Evolutionary conservation across 1,140 invertebrate species (phyloP), one percentile per base, ranked within the genome.

Genomic region (Heliconius hermathena): DNA sequence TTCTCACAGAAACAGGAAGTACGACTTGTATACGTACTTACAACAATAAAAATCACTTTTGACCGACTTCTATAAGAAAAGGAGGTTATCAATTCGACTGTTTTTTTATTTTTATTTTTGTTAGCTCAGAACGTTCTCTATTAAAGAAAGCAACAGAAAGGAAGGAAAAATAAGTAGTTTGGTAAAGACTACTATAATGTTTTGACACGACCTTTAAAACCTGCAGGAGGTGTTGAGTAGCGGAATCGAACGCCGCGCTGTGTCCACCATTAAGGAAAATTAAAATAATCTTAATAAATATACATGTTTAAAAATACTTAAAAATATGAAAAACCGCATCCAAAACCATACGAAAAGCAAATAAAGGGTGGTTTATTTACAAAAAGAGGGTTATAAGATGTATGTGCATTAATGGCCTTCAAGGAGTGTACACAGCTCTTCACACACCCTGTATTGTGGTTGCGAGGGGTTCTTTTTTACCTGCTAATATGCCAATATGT

Each of bases 291-390:
- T 52, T 18, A 52, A 46, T 16, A 52, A 18, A 52, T 6, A 52
- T 1, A 52, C 18, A 20, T 8, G 5, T 20, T 8, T 8, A 6
- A 52, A 52, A 52, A 57, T 22, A 57, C 0, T 8, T 9, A 11
- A 4, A 18, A 18, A 66, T 13, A 13, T 66, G 1, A 66, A 66
- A 66, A 66, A 29, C 60, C 3, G 13, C 11, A 26, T 29, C 0
- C 9, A 22, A 60, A 60, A 11, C 9, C 60, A 66, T 29, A 29
- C 9, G 29, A 66, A 66, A 66, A 66, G 60, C 60, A 66, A 66
- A 66, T 66, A 66, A 66, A 66, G 60, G 60, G 13, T 66, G 60
- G 26, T 66, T 29, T 66, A 66, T 66, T 66, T 66, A 29, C 60
- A 66, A 26, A 66, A 66, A 66, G 60, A 29, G 22, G 60, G 60